Base-by-base conservation (phyloP, 2,113 vertebrate species). In the Vulpes lagopus region DNA sequence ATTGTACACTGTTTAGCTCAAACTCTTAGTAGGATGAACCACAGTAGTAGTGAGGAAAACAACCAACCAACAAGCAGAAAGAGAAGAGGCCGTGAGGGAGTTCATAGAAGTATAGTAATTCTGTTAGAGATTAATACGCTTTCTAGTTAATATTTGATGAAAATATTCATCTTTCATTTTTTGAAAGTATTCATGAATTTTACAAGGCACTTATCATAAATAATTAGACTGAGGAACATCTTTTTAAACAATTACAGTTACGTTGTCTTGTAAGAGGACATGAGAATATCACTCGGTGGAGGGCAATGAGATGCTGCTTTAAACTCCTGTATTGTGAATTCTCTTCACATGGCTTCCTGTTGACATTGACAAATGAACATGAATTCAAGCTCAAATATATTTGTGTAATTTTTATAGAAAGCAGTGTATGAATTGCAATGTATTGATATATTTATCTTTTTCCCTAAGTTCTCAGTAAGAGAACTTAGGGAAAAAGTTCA, bases 381-480 rank as follows among this genome's bases (percentile, higher is more conserved):
- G 22, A 94, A 83, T 74, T 35, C 62, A 57, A 82, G 3, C 14
- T 78, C 74, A 35, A 57, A 74, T 79, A 35, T 11, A 35, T 64
- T 69, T 49, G 79, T 94, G 15, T 90, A n/a, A 49, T 59, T 95
- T 94, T 78, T 65, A 57, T 80, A 57, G 14, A 19, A 65, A 81
- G 27, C 5, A 60, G 25, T 27, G 30, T 16, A 43, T 74, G 65
- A 85, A 82, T 89, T 55, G 23, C 71, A 64, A 64, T 43, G 8
- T 22, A 17, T 73, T 73, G 35, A 62, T 53, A 0, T 22, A 62
- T 57, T 55, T 71, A 51, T 85, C 12, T 55, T 73, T 90, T 6
- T 22, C 7, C 2, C 22, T 64, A 89, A 83, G 43, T 96, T 86
- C 14, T 86, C 64, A 74, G 27, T 91, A 67, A 89, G 25, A 35